Base-by-base conservation (phyloP, 2,888 invertebrate genomes). In the Nymphalis c-album region DNA sequence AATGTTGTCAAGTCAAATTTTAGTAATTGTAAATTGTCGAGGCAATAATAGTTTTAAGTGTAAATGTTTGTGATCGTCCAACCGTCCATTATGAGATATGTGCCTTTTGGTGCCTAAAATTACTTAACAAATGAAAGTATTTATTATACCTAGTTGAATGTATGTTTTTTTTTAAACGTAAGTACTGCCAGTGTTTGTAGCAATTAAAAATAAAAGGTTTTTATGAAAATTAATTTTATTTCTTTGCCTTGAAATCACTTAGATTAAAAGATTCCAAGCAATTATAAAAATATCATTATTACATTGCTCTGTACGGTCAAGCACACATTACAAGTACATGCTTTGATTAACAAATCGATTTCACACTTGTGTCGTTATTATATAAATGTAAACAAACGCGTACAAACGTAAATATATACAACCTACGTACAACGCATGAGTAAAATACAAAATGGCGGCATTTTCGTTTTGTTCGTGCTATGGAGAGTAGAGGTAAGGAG, bases 61-160 rank as follows among this genome's bases (percentile, higher is more conserved):
- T 64, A 60, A 79, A 78, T 81, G 82, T 87, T 86, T 88, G 88
- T 90, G 87, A 89, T 86, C 74, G 88, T 87, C 64, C 80, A 85
- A 86, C 89, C 90, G 89, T 89, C 90, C 89, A 83, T 85, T 71
- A 77, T 80, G 78, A 80, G 4, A 13, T 55, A 26, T 31, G 80
- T 83, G 82, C 80, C 80, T 85, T 74, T 48, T 65, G 64, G 71
- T 75, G 26, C 64, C 68, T 60, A 51, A 60, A 31, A 47, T 45
- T 47, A 57, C 16, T 55, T 22, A 5, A 64, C 7, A n/a, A 57
- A 45, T 51, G 7, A 63, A 35, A 55, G 57, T 71, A 77, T 68
- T 66, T 60, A 72, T 67, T 65, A 64, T 71, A 71, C 64, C 57
- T 57, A 40, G 35, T 57, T 18, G 40, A 57, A 40, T 57, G 57